Conservation (phyloP, 2,888 invertebrate genomes). For the Agonopterix arenella region DNA sequence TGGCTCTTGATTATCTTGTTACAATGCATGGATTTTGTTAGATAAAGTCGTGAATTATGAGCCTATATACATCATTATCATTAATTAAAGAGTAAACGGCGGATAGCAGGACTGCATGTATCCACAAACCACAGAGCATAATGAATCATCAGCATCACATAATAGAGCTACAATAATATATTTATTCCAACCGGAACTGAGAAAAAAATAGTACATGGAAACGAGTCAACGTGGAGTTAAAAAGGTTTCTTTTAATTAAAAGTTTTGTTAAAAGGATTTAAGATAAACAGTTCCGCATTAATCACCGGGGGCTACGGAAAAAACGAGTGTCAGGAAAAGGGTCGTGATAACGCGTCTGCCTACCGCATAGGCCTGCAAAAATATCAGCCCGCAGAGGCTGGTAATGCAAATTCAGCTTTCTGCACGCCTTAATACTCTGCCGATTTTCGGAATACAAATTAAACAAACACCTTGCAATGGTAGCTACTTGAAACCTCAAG, state of each 20-base stretch:
- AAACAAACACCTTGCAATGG: too few species aligned
- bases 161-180: too few species aligned
- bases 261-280: conserved; percentile 27
- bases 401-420: not conserved
- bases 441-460: too few species aligned
- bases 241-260: conserved; percentile 10
- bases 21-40: too few species aligned
- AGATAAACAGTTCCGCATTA: conserved; percentile 41
- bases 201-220: not conserved
- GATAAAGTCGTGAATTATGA: too few species aligned
- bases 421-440: too few species aligned
- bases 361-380: conserved; percentile 33
- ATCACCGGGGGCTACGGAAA: conserved; percentile 29
- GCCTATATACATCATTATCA: too few species aligned
- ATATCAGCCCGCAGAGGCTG: conserved; percentile 26
- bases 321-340: conserved; percentile 30
- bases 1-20: too few species aligned
- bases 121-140: not conserved
- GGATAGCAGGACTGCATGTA: too few species aligned
- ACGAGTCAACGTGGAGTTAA: not conserved
- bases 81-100: too few species aligned
- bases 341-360: conserved; percentile 22
- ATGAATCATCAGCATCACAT: not conserved
- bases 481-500: too few species aligned
- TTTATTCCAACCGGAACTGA: too few species aligned